phyloP scores from a whole-genome alignment of 1,140 invertebrate species.

The Adelges cooleyi region DNA sequence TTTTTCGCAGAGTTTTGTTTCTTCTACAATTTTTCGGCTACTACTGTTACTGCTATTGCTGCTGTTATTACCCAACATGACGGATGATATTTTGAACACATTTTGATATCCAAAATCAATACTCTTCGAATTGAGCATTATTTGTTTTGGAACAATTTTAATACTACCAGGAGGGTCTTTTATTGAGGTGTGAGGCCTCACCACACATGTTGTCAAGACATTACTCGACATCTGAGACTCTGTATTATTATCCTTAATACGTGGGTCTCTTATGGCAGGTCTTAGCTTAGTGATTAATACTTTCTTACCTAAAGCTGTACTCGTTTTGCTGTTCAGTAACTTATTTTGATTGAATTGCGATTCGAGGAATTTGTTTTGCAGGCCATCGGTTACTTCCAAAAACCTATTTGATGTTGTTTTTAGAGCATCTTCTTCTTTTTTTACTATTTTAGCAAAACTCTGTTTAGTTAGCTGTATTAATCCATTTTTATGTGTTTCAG shows the following conservation, averaged over 20 bases:
- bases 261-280: background rate
- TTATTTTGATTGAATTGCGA: conserved; percentile 5
- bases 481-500: background rate
- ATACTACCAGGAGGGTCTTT: background rate
- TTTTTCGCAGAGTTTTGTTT: background rate
- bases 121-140: background rate
- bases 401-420: background rate
- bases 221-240: background rate
- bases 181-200: background rate
- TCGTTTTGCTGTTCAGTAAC: background rate
- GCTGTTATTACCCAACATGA: too few relatives aligned
- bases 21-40: background rate
- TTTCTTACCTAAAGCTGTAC: background rate
- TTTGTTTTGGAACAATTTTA: background rate
- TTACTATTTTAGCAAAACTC: background rate
- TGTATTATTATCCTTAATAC: background rate
- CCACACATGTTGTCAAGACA: background rate
- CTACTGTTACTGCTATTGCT: too few relatives aligned
- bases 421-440: background rate
- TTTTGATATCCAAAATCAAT: too few relatives aligned
- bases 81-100: background rate
- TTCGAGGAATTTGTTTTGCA: background rate
- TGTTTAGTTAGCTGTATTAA: background rate
- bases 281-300: background rate
- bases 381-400: background rate